Conservation (phyloP, 2,113 vertebrate genomes). For the Podarcis muralis region DNA sequence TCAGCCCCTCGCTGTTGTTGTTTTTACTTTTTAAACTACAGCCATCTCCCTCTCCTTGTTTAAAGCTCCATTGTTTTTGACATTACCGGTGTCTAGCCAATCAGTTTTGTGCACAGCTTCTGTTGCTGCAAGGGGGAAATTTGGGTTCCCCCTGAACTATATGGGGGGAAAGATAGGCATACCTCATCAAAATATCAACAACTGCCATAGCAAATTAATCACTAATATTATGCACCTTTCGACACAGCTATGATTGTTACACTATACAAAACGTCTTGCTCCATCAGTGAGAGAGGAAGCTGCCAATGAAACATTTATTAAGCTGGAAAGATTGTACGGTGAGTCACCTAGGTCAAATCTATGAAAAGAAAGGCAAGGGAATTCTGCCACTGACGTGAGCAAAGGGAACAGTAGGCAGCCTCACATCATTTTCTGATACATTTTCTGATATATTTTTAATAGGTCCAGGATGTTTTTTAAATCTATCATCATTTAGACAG, state of each 20-base stretch:
- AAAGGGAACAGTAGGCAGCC: rapidly evolving
- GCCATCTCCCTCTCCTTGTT: too few relatives aligned
- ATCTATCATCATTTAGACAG: too few relatives aligned
- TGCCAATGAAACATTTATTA: not conserved
- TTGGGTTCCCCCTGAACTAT: too few relatives aligned
- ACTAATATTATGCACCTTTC: not conserved
- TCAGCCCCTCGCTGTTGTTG: too few relatives aligned
- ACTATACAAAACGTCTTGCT: not conserved
- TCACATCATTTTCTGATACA: conserved; percentile 6
- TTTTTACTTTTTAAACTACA: too few relatives aligned
- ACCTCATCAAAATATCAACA: not conserved
- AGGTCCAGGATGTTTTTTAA: not conserved
- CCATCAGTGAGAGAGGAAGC: not conserved
- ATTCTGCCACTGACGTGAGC: not conserved
- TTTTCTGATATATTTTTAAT: not conserved
- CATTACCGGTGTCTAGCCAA: too few relatives aligned
- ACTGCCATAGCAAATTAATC: not conserved
- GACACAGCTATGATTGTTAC: not conserved
- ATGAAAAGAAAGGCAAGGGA: not conserved
- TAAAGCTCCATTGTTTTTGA: too few relatives aligned
- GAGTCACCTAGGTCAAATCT: not conserved
- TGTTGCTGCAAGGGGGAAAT: too few relatives aligned
- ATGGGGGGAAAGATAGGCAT: not conserved
- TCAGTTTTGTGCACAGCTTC: too few relatives aligned
- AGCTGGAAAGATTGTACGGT: not conserved